phyloP scores from a whole-genome alignment of 1,140 invertebrate genomes.

The Microvelia longipes region DNA sequence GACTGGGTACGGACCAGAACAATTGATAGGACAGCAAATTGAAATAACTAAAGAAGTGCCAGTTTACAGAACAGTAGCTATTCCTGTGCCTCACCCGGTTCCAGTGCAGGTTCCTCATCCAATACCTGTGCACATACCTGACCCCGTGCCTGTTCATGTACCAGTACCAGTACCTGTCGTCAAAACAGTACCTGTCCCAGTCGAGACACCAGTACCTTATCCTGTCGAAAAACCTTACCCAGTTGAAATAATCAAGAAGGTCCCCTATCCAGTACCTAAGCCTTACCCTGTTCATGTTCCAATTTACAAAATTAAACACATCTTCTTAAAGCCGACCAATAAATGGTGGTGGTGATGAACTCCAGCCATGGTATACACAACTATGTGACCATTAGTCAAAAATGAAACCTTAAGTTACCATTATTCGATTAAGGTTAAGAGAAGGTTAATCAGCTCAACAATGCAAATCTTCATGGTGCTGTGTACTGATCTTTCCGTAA shows the following conservation, averaged over 20 bases:
- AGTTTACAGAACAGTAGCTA: constrained; percentile 5
- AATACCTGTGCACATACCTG: constrained; percentile 8
- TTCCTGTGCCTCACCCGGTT: constrained; percentile 10
- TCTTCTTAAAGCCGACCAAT: constrained; percentile 1
- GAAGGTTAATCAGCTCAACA: no score
- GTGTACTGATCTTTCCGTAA: no score
- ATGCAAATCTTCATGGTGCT: no score
- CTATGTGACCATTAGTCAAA: no score
- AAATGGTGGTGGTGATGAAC: background rate
- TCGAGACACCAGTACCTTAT: constrained; percentile 11
- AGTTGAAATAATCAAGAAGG: constrained; percentile 11
- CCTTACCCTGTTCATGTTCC: constrained; percentile 13
- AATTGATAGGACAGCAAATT: constrained; percentile 1
- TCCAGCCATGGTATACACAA: no score
- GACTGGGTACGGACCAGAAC: background rate
- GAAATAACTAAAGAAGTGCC: constrained; percentile 12
- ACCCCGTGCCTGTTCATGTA: constrained; percentile 9
- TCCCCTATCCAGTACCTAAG: constrained; percentile 13
- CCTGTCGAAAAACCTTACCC: constrained; percentile 12
- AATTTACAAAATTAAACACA: constrained; percentile 12
- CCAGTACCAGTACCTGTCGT: constrained; percentile 4
- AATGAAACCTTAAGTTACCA: no score
- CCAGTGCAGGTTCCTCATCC: constrained; percentile 9
- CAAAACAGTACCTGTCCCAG: constrained; percentile 9
- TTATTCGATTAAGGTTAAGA: no score